Evolutionary conservation across 2,113 vertebrate species (phyloP), one percentile per base, ranked within the genome.

Genomic region (Acanthochromis polyacanthus): DNA sequence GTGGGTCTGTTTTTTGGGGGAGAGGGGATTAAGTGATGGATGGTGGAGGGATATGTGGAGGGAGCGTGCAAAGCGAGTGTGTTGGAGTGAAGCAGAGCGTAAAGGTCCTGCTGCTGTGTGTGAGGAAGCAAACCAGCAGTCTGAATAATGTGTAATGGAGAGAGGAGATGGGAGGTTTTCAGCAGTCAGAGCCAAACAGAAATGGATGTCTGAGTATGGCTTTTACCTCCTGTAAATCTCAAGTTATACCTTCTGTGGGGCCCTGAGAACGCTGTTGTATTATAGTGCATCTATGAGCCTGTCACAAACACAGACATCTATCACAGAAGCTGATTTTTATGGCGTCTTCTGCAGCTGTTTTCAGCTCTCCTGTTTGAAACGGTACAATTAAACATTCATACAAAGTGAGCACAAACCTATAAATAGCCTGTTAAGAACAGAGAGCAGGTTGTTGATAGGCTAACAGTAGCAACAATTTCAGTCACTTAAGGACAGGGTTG

Each of bases 361-460:
- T 19, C 25, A 20, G n/a, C 22, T 64, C 61, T 66, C 32, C 55
- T 67, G 70, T 48, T 10, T 17, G 15, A 7, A 80, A 72, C 38
- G 20, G 23, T 43, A 66, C 75, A 84, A 82, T 87, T 82, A 83
- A 90, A 89, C 78, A 86, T 85, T 90, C 30, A 89, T 83, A 71
- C 65, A 66, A 74, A 59, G 60, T 30, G 67, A 88, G 68, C 46
- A 36, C 36, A 20, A 75, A 48, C 10, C 73, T 84, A 90, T 82
- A 75, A 88, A 87, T 85, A 86, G 65, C 56, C 62, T 73, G 68
- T 76, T 75, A 75, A 64, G 55, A 86, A 77, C 72, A 80, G 70
- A 80, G 66, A 11, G 48, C 48, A 83, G 58, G 57, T 74, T 81
- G 82, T 81, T 59, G 62, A 71, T 14, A 25, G 60, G 78, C 70